A percentile compares a stretch with the other conserved stretches of the same genome.
phyloP scores from a whole-genome alignment of 2,888 invertebrate species.

The Nephrotoma flavescens region DNA sequence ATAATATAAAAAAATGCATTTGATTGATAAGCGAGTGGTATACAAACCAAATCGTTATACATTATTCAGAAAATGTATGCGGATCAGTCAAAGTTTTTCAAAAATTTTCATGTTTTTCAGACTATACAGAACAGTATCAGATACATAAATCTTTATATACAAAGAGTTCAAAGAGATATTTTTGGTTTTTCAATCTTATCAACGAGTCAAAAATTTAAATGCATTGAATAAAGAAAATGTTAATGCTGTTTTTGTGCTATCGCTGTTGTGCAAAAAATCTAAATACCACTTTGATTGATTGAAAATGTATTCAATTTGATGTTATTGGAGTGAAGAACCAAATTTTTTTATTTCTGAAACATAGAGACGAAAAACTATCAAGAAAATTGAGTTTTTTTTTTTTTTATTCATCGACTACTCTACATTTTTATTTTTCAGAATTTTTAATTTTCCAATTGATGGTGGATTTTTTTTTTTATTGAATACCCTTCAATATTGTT shows the following conservation, averaged over 20 bases:
- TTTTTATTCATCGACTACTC: background rate
- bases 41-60: background rate
- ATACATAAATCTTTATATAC: background rate
- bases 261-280: background rate
- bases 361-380: background rate
- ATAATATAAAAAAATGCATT: background rate
- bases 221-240: background rate
- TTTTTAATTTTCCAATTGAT: background rate
- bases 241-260: background rate
- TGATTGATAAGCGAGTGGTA: background rate
- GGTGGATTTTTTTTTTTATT: background rate
- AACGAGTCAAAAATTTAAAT: background rate
- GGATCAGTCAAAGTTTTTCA: background rate
- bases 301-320: background rate
- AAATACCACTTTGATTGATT: slow-evolving; percentile 4
- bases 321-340: background rate
- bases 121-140: background rate
- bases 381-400: background rate
- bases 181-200: background rate
- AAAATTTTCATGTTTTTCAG: background rate
- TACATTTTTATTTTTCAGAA: background rate
- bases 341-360: background rate
- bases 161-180: background rate
- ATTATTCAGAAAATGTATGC: background rate
- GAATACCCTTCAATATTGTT: background rate